A percentile compares a stretch with the other conserved stretches of the same genome.
Evolutionary conservation across 2,797 vertebrate genomes (phyloP).

Genomic region (Gallinago stenura): DNA sequence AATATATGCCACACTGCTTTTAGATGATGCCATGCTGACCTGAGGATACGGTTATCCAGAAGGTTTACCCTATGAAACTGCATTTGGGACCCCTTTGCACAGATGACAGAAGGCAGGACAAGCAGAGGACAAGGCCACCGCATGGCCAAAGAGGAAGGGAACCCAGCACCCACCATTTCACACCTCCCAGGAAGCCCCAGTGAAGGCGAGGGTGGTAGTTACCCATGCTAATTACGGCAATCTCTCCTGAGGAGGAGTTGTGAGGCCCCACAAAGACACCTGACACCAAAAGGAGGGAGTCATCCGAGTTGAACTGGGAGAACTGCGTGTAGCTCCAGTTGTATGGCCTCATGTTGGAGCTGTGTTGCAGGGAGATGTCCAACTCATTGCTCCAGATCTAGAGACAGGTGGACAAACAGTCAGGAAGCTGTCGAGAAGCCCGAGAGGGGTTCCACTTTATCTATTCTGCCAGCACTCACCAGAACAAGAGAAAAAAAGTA

Average conservation of each 20-base stretch:
- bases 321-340: constrained; percentile 99
- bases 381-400: constrained; percentile 93
- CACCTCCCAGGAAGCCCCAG: not conserved
- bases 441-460: not conserved
- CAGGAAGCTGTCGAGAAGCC: not conserved
- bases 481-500: not conserved
- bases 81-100: rapidly evolving
- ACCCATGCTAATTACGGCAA: constrained; percentile 96
- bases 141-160: not conserved
- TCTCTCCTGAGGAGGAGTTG: constrained; percentile 93
- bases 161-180: not conserved
- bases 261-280: constrained; percentile 95
- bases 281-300: constrained; percentile 93
- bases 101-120: not conserved
- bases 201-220: not conserved
- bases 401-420: not conserved
- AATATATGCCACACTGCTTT: not conserved
- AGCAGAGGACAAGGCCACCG: not conserved
- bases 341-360: constrained; percentile 93
- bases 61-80: not conserved
- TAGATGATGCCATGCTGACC: not conserved
- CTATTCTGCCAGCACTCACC: not conserved
- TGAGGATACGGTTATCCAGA: rapidly evolving
- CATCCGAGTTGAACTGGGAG: constrained; percentile 97
- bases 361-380: constrained; percentile 91